These are phyloP conservation scores for Ariolimax columbianus DNA, from an alignment of 2,888 invertebrate species.

Conservation along the genomic window DNA sequence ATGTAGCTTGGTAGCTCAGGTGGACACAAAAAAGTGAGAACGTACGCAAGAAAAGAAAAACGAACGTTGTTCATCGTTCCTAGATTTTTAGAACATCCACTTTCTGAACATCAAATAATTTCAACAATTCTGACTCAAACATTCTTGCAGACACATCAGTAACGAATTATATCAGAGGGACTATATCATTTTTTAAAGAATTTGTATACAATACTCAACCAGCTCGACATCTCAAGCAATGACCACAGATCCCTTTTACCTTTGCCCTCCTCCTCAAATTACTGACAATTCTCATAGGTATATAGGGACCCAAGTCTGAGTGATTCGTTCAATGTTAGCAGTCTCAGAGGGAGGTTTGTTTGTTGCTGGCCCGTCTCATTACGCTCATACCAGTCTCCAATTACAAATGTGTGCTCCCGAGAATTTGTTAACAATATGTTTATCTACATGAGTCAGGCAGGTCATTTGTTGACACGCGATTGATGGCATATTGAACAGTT, in stretches of 20 bases:
- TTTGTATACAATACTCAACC: neutral
- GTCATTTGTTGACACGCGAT: neutral
- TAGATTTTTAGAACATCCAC: neutral
- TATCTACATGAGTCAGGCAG: neutral
- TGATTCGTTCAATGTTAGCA: neutral
- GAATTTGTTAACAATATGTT: neutral
- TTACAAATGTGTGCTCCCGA: neutral
- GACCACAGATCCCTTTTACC: neutral
- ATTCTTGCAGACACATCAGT: neutral
- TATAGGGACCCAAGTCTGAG: neutral
- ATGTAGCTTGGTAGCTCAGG: no score
- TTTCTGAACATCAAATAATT: neutral
- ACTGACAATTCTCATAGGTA: neutral
- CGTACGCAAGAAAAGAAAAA: no score
- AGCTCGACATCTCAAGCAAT: neutral
- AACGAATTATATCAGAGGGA: neutral
- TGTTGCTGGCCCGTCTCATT: neutral
- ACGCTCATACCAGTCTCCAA: neutral
- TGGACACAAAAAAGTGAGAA: no score
- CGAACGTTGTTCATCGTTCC: no score
- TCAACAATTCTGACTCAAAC: neutral
- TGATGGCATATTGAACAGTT: neutral
- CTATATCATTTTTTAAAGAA: neutral
- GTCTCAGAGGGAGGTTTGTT: neutral
- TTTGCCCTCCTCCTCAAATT: neutral